Percentiles rank a stretch among this genome's conserved stretches.
Conservation (phyloP, 2,888 invertebrate genomes). For the Cordilura impudica region DNA sequence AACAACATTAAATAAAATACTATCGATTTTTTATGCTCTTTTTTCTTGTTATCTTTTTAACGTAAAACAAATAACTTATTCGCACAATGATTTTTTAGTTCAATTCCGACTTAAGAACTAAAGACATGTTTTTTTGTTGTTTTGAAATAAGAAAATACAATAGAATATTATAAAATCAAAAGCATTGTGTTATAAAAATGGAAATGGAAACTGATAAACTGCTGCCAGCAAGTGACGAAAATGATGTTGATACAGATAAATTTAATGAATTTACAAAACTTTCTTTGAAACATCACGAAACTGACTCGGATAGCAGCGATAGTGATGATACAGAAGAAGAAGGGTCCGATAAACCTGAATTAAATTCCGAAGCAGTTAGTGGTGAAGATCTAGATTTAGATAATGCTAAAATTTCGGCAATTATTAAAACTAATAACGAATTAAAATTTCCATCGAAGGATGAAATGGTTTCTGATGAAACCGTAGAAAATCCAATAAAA, state of each 20-base stretch:
- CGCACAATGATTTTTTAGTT: slow-evolving; percentile 48
- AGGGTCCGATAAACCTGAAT: slow-evolving; percentile 24
- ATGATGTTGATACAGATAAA: not conserved
- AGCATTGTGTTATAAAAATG: slow-evolving; percentile 18
- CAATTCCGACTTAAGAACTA: slow-evolving; percentile 58
- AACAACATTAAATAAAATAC: slow-evolving; percentile 54
- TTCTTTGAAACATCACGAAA: not conserved
- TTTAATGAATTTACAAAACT: slow-evolving; percentile 19
- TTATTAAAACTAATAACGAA: slow-evolving; percentile 23
- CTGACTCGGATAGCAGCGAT: slow-evolving; percentile 18
- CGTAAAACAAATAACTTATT: slow-evolving; percentile 35
- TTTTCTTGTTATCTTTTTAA: slow-evolving; percentile 6
- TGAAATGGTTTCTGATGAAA: slow-evolving; percentile 33
- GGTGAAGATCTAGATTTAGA: not conserved
- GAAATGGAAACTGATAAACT: slow-evolving; percentile 52
- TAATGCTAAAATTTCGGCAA: not conserved
- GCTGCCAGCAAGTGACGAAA: slow-evolving; percentile 19
- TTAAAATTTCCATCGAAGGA: slow-evolving; percentile 6
- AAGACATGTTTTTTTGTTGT: slow-evolving; percentile 26
- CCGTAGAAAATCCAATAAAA: slow-evolving; percentile 55
- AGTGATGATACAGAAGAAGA: slow-evolving; percentile 52
- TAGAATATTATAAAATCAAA: slow-evolving; percentile 9
- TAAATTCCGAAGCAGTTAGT: slow-evolving; percentile 11
- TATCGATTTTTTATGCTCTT: slow-evolving; percentile 56
- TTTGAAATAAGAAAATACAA: slow-evolving; percentile 26